phyloP scores from a whole-genome alignment of 2,888 invertebrate genomes.

The Idaea aversata region DNA sequence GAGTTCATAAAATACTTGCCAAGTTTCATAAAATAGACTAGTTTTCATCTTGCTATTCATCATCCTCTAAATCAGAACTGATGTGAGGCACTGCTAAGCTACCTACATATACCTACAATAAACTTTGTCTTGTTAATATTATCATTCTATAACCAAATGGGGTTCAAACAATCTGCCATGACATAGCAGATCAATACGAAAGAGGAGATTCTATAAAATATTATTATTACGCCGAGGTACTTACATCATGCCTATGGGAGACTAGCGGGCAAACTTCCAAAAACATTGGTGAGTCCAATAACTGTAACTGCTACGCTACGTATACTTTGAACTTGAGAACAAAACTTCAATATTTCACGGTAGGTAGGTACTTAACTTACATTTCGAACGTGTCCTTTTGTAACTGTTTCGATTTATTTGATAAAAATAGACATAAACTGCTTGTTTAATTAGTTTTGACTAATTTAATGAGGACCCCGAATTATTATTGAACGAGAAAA shows the following conservation, averaged over 20 bases:
- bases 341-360: background rate
- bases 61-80: background rate
- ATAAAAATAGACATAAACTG: too few species aligned
- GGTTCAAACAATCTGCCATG: background rate
- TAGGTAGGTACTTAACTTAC: too few species aligned
- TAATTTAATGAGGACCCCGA: too few species aligned
- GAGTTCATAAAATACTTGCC: too few species aligned
- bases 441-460: too few species aligned
- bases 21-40: too few species aligned
- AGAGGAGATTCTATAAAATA: background rate
- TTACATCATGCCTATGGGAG: background rate
- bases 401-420: too few species aligned
- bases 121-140: background rate
- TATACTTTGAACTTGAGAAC: background rate
- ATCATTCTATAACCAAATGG: background rate
- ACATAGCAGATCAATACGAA: background rate
- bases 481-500: too few species aligned
- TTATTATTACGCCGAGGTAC: background rate
- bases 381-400: too few species aligned
- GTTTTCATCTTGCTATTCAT: too few species aligned
- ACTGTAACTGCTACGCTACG: background rate
- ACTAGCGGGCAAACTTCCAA: conserved; percentile 1
- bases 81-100: background rate
- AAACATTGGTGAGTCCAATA: conserved; percentile 7
- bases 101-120: background rate